Evolutionary conservation across 2,888 invertebrate genomes (phyloP).

Genomic region (Oligia latruncula): DNA sequence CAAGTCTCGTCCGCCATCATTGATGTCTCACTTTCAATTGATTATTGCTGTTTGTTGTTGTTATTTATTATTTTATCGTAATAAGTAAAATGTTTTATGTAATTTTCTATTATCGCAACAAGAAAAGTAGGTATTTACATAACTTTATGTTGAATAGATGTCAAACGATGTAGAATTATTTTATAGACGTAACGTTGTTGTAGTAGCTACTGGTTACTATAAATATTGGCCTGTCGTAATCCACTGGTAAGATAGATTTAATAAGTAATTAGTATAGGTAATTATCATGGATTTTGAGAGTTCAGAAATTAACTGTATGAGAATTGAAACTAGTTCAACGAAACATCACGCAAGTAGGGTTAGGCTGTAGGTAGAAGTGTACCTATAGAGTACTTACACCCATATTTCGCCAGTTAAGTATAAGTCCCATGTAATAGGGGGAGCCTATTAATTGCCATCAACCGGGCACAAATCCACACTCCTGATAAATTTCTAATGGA

Average conservation of each 20-base stretch:
- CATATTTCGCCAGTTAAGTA: neutral
- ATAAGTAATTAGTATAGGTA: no score
- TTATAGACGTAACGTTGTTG: neutral
- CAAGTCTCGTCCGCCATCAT: conserved; percentile 4
- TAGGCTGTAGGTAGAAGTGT: neutral
- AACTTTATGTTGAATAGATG: conserved; percentile 1
- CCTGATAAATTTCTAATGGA: neutral
- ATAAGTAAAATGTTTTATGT: conserved; percentile 14
- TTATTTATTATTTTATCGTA: neutral
- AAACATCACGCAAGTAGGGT: neutral
- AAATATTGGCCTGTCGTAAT: neutral
- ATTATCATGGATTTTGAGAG: neutral
- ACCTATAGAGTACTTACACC: neutral
- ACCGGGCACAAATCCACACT: neutral
- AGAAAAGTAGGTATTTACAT: conserved; percentile 9
- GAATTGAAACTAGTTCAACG: neutral
- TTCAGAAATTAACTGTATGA: neutral
- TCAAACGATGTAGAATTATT: neutral
- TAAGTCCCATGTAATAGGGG: neutral
- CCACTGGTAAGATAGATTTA: neutral
- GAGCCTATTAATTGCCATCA: neutral
- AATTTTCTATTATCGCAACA: conserved; percentile 33
- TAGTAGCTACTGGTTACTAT: neutral
- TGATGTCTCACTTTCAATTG: conserved; percentile 38
- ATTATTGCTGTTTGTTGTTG: neutral